Conservation (phyloP, 1,140 invertebrate species). For the Coelopa frigida region DNA sequence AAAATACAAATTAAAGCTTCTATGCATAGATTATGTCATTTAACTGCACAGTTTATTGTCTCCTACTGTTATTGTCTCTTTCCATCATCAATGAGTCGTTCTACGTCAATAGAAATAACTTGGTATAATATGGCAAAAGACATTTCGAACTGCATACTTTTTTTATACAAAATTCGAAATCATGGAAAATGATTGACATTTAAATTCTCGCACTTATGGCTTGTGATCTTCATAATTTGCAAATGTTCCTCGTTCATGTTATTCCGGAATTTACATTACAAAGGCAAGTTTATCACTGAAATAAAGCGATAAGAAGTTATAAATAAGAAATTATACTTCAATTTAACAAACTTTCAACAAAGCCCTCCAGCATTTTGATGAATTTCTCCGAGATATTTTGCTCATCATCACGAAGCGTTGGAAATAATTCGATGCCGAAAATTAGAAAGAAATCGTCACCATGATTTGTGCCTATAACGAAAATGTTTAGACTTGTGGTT, state of each 20-base stretch:
- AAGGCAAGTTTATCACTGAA: conserved; percentile 6
- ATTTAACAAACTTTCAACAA: conserved; percentile 4
- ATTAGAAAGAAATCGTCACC: conserved; percentile 30
- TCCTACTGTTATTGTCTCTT: too few relatives aligned
- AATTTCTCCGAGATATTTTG: conserved; percentile 19
- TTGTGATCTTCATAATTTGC: neutral
- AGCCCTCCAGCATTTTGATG: conserved; percentile 22
- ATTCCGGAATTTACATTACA: neutral
- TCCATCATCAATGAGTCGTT: too few relatives aligned
- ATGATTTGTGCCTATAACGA: conserved; percentile 23
- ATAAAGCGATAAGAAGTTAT: neutral
- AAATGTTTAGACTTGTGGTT: neutral
- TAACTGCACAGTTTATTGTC: too few relatives aligned
- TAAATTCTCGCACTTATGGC: neutral
- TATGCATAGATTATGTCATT: too few relatives aligned
- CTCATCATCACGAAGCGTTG: conserved; percentile 17
- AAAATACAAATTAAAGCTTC: too few relatives aligned
- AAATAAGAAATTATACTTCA: neutral
- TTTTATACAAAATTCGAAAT: neutral
- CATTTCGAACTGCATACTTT: too few relatives aligned
- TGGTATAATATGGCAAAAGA: too few relatives aligned
- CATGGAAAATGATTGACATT: neutral
- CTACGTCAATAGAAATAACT: too few relatives aligned
- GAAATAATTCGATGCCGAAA: conserved; percentile 8
- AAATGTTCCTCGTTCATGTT: too few relatives aligned